Evolutionary conservation across 53 echinoderm and acorn worm genomes (phyloP), one percentile per base, ranked within the genome.

Genomic region (Holothuria scabra): DNA sequence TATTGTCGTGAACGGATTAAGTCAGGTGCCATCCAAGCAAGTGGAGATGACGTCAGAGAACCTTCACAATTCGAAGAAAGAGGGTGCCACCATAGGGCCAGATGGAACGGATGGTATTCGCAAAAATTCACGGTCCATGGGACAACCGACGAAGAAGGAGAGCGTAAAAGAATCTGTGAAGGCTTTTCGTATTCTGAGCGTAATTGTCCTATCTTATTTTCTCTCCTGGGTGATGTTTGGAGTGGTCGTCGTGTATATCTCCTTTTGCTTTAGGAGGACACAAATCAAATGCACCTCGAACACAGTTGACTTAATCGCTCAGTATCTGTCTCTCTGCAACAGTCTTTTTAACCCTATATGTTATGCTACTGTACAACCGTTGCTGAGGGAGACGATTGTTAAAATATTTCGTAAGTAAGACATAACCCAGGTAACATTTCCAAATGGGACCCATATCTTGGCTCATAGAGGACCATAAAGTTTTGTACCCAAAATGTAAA

Each of bases 261-360:
- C 72, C 19, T 8, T 72, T 26, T 72, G 72, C 22, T 22, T 23
- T 46, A 72, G 48, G 10, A 1, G 44, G 9, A 19, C 20, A 8
- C 31, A 72, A 25, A 2, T n/a, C 12, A 72, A 72, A 28, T 72
- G 72, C 23, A 72, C 72, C 25, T 24, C 72, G 25, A 21, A 5
- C 24, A 72, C 72, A 19, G 46, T 72, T n/a, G 72, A 72, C 26
- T 48, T 72, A 8, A 72, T 72, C 48, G 72, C 72, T 26, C n/a
- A 24, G 46, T 72, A 44, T 44, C 12, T 72, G 46, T 41, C 72
- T 7, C 25, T 72, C 5, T 44, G 72, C 5, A 72, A 72, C 20
- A 72, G 72, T 21, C 10, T 72, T 11, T 46, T 72, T 23, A 72
- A 72, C 22, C 72, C 72, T 2, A 44, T 72, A 23, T 72, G 72